A percentile compares a stretch with the other conserved stretches of the same genome.
Evolutionary conservation across 2,113 vertebrate species (phyloP).

Genomic region (Brachyhypopomus occidentalis): DNA sequence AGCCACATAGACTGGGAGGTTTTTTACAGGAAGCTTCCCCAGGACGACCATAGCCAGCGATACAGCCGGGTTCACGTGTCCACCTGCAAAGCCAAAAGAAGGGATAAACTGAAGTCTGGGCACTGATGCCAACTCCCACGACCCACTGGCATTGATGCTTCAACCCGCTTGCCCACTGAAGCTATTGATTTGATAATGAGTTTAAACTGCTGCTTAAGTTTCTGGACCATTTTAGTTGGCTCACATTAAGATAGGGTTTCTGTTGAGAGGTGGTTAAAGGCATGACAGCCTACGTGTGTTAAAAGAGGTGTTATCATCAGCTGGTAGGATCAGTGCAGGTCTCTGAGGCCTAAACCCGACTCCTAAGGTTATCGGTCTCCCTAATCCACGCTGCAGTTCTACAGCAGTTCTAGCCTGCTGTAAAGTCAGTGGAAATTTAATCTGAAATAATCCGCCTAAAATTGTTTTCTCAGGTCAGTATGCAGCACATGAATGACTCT

Average conservation of each 20-base stretch:
- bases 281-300: neutral
- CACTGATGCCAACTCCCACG: neutral
- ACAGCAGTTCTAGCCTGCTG: conserved; percentile 64
- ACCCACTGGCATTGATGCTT: neutral
- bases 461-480: conserved; percentile 68
- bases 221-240: neutral
- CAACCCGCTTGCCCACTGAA: neutral
- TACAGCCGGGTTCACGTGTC: conserved; percentile 93
- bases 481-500: conserved; percentile 69
- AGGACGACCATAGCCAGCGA: conserved; percentile 91
- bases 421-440: conserved; percentile 70
- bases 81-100: conserved; percentile 76
- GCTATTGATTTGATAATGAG: neutral
- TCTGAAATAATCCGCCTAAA: conserved; percentile 77
- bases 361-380: neutral
- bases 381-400: conserved; percentile 70
- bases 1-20: conserved; percentile 87
- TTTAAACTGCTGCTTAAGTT: neutral
- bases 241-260: neutral
- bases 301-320: neutral
- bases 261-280: neutral
- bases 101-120: neutral
- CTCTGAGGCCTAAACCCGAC: neutral
- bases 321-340: conserved; percentile 16
- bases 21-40: conserved; percentile 85